A percentile compares a stretch with the other conserved stretches of the same genome.
Evolutionary conservation across 2,888 invertebrate genomes (phyloP).

Genomic region (Epirrhoe tristata): DNA sequence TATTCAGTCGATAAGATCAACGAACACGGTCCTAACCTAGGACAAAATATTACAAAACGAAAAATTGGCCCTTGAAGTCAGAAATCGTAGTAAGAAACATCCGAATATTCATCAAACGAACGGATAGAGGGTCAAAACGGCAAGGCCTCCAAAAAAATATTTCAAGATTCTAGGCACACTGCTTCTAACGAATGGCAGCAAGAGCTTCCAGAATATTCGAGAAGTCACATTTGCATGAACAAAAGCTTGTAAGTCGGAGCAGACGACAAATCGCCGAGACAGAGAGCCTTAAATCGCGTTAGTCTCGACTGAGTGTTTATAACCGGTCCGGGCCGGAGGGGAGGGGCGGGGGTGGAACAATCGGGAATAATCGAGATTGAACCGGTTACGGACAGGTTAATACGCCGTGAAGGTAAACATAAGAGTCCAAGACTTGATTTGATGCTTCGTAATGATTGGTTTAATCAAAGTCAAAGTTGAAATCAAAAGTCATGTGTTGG

Average conservation of each 20-base stretch:
- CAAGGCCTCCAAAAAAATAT: too few relatives aligned
- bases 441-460: background rate
- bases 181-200: background rate
- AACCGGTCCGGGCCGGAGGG: constrained; percentile 26
- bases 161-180: background rate
- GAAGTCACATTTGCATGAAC: background rate
- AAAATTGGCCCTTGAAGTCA: too few relatives aligned
- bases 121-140: too few relatives aligned
- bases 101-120: too few relatives aligned
- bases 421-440: background rate
- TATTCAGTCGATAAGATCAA: too few relatives aligned
- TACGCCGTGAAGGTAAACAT: constrained; percentile 29
- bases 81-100: too few relatives aligned
- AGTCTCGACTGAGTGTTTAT: constrained; percentile 77
- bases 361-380: constrained; percentile 35
- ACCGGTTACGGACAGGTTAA: constrained; percentile 23
- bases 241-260: constrained; percentile 31
- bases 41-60: too few relatives aligned
- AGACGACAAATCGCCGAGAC: constrained; percentile 51
- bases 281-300: constrained; percentile 73
- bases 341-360: constrained; percentile 22
- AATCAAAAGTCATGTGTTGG: too few relatives aligned
- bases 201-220: background rate
- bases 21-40: too few relatives aligned
- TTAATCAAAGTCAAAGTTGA: too few relatives aligned